Conservation (phyloP, 2,888 invertebrate species). For the Cryptus viduatorius region DNA sequence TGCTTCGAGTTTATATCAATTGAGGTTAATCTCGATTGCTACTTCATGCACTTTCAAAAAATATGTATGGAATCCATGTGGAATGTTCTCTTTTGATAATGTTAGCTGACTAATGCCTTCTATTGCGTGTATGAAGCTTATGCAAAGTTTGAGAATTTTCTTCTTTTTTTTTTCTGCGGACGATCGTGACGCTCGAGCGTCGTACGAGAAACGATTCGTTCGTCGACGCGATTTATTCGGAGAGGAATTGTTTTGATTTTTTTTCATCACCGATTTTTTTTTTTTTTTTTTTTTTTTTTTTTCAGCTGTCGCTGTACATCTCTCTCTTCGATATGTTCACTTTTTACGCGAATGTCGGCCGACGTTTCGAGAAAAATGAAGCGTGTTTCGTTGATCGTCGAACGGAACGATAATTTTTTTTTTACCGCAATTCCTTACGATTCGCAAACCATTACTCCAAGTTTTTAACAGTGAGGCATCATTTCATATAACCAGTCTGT, state of each 20-base stretch:
- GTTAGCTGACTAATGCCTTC: conserved; percentile 74
- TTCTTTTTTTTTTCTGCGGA: neutral
- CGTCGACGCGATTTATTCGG: neutral
- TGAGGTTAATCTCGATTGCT: too few species aligned
- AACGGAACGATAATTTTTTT: neutral
- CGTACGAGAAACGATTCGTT: conserved; percentile 1
- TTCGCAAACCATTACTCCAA: conserved; percentile 69
- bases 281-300: neutral
- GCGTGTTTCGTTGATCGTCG: conserved; percentile 16
- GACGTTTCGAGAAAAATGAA: neutral
- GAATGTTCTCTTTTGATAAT: neutral
- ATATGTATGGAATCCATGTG: neutral
- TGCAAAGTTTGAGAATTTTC: conserved; percentile 78
- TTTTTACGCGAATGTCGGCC: neutral
- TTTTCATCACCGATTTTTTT: neutral
- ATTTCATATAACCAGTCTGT: conserved; percentile 85
- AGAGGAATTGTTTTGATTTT: conserved; percentile 1
- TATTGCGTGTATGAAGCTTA: conserved; percentile 73
- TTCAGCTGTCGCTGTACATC: neutral
- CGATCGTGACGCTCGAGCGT: conserved; percentile 40
- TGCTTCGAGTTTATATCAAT: neutral
- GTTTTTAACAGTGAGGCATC: conserved; percentile 80
- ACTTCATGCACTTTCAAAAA: too few species aligned
- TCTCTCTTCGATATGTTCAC: neutral
- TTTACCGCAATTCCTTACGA: conserved; percentile 19